A percentile compares a stretch with the other conserved stretches of the same genome.
These are phyloP conservation scores for Sinelater perroti DNA, from an alignment of 2,888 invertebrate genomes.

Conservation along the genomic window DNA sequence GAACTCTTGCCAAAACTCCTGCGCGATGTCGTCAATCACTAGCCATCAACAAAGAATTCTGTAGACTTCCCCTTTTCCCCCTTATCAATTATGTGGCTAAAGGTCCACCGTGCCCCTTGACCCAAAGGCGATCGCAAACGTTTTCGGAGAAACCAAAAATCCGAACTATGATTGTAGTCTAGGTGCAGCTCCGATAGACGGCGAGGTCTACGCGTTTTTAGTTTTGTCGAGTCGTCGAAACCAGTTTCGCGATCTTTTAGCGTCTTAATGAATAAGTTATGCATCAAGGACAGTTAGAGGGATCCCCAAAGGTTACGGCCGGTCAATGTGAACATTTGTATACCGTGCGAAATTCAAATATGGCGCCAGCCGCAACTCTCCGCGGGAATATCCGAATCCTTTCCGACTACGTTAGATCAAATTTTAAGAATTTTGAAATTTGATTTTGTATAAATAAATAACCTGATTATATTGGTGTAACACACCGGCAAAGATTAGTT, in stretches of 20 bases:
- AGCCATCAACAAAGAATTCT: not conserved
- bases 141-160: too few relatives aligned
- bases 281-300: constrained; percentile 25
- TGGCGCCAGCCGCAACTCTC: not conserved
- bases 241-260: constrained; percentile 27
- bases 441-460: too few relatives aligned
- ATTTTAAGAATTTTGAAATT: too few relatives aligned
- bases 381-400: not conserved
- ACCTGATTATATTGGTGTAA: too few relatives aligned
- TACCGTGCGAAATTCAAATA: not conserved
- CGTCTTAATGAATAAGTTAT: constrained; percentile 9
- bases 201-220: constrained; percentile 6
- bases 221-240: constrained; percentile 7
- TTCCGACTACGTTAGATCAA: too few relatives aligned
- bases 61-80: constrained; percentile 6
- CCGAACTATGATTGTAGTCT: too few relatives aligned
- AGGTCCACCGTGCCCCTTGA: not conserved
- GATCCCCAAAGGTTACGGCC: constrained; percentile 35
- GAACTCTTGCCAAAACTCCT: constrained; percentile 3
- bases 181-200: not conserved
- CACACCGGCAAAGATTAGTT: too few relatives aligned
- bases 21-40: constrained; percentile 7
- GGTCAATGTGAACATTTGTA: constrained; percentile 31
- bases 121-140: not conserved
- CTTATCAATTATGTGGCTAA: not conserved